Base-by-base conservation (phyloP, 2,113 vertebrate species). In the Conger conger region DNA sequence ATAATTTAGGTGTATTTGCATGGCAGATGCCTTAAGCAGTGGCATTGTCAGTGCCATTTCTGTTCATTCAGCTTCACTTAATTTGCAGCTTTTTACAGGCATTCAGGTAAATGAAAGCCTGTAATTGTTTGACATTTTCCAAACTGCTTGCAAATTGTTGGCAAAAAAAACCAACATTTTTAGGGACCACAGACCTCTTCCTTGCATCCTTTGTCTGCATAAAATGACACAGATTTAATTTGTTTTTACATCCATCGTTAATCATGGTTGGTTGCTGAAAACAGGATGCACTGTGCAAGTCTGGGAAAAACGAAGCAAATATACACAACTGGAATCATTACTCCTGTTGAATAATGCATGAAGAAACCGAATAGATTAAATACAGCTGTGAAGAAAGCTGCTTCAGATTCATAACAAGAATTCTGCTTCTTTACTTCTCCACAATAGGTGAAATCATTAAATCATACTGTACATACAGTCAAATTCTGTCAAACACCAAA, bases 241-340 rank as follows among this genome's bases (percentile, higher is more conserved):
- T 82, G 80, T 18, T 82, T n/a, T 82, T 60, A 57, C 53, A 35
- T 82, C 80, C 80, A 82, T 80, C 50, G 30, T 80, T 80, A 80
- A 80, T 80, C 79, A 4, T 23, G 18, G 38, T 40, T n/a, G 40
- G 42, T 33, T 54, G 30, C 80, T 9, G 35, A 60, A 50, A 35
- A 82, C 53, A 20, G 80, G 80, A 5, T 73, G 42, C 40, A 30
- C 38, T 80, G 40, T n/a, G 42, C 38, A 80, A 40, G 42, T 82
- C 80, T 82, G 30, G 53, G 53, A 60, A 68, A 73, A 20, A 57
- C 80, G 17, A 17, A 57, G 33, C 30, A 82, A 82, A 82, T 42
- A 82, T 82, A 82, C 15, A 8, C 80, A 35, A 82, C 53, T 82
- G 45, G 30, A 35, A 23, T 82, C 53, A 82, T 57, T 57, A 82